Conservation (phyloP, 2,113 vertebrate species). For the Pachycephala philippinensis region DNA sequence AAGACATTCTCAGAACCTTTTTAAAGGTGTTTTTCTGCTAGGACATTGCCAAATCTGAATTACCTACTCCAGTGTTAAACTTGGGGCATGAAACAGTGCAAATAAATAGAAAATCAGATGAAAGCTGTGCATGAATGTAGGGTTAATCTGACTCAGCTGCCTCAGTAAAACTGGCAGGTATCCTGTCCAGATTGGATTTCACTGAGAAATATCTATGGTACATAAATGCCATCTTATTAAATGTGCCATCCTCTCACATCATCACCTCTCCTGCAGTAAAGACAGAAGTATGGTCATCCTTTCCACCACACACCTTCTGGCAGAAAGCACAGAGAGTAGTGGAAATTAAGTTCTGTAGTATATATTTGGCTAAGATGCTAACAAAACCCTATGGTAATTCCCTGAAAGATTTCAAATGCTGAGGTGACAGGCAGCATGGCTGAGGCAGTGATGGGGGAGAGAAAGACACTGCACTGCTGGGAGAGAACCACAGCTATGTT, state of each 20-base stretch:
- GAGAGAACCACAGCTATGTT: slow-evolving; percentile 61
- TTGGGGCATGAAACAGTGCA: background rate
- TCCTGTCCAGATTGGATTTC: background rate
- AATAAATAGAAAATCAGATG: background rate
- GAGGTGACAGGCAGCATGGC: background rate
- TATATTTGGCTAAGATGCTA: slow-evolving; percentile 22
- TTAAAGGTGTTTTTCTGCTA: background rate
- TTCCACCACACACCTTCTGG: background rate
- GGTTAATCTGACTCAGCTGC: background rate
- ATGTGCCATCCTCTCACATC: background rate
- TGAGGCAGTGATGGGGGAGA: background rate
- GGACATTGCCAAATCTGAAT: background rate
- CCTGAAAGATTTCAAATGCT: slow-evolving; percentile 41
- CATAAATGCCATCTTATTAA: background rate
- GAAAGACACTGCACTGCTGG: slow-evolving; percentile 41
- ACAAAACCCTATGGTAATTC: slow-evolving; percentile 48
- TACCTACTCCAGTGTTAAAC: background rate
- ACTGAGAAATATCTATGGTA: background rate
- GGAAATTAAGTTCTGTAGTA: background rate
- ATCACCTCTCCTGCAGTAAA: background rate
- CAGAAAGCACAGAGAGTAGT: slow-evolving; percentile 12
- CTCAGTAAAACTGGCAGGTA: background rate
- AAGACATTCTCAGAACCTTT: background rate
- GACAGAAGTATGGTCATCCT: background rate
- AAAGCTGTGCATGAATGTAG: background rate